Evolutionary conservation across 2,113 vertebrate genomes (phyloP).

Genomic region (Clupea harengus): DNA sequence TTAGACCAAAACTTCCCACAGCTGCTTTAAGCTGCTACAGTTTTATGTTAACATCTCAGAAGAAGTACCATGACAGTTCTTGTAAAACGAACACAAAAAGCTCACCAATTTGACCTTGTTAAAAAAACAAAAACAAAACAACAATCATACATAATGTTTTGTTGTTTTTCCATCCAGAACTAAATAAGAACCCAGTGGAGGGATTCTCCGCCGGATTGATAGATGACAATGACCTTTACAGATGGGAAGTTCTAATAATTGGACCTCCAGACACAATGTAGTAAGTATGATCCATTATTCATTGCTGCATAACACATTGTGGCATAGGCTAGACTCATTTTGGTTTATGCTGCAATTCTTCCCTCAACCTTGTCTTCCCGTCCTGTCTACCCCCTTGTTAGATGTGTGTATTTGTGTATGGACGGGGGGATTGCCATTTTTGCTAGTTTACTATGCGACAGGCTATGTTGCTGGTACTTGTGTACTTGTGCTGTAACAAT

Average conservation of each 20-base stretch:
- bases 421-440: no score
- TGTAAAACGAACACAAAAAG: neutral
- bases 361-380: no score
- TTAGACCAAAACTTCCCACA: no score
- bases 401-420: no score
- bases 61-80: no score
- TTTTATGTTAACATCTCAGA: neutral
- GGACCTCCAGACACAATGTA: conserved; percentile 97
- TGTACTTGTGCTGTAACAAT: no score
- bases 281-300: conserved; percentile 78
- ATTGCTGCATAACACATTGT: no score
- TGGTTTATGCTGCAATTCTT: no score
- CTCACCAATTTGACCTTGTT: neutral
- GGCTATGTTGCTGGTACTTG: no score
- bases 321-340: neutral
- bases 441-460: no score
- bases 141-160: no score
- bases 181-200: conserved; percentile 99
- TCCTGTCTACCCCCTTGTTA: no score
- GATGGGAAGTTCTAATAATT: conserved; percentile 99
- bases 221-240: conserved; percentile 98
- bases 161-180: conserved; percentile 76
- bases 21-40: neutral
- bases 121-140: neutral
- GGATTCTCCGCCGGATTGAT: conserved; percentile 99